These are phyloP conservation scores for Scaptomyza hsui DNA, from an alignment of 1,140 invertebrate genomes.

Conservation along the genomic window DNA sequence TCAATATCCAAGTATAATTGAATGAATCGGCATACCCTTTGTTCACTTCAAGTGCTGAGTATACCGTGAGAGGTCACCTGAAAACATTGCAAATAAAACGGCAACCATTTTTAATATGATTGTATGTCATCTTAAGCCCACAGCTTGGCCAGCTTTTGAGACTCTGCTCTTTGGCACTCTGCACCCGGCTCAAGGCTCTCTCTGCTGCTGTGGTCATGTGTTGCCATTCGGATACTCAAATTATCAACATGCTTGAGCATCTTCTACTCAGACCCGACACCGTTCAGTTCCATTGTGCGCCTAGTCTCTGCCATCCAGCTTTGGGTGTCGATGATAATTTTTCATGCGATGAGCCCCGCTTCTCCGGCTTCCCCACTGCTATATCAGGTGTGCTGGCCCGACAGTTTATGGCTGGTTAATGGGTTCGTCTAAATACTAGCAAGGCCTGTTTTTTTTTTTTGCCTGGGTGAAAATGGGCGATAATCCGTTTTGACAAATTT, in stretches of 20 bases:
- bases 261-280: slow-evolving; percentile 39
- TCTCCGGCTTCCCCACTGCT: not conserved
- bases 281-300: slow-evolving; percentile 51
- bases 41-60: not conserved
- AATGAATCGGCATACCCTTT: not conserved
- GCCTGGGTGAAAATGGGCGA: slow-evolving; percentile 75
- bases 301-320: slow-evolving; percentile 46
- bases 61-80: slow-evolving; percentile 64
- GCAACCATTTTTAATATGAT: slow-evolving; percentile 83
- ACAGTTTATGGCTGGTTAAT: slow-evolving; percentile 48
- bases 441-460: slow-evolving; percentile 29
- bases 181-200: slow-evolving; percentile 6
- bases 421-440: slow-evolving; percentile 79
- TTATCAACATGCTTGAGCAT: slow-evolving; percentile 69
- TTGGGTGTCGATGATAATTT: slow-evolving; percentile 79
- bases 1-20: too few relatives aligned
- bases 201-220: slow-evolving; percentile 48
- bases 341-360: slow-evolving; percentile 62
- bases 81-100: slow-evolving; percentile 79
- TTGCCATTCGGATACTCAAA: slow-evolving; percentile 80
- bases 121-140: slow-evolving; percentile 80
- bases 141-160: slow-evolving; percentile 40
- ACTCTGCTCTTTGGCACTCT: not conserved
- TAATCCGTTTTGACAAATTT: slow-evolving; percentile 83
- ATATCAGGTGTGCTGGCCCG: slow-evolving; percentile 64